phyloP scores from a whole-genome alignment of 2,113 vertebrate species.

The Macquaria ambigua region DNA sequence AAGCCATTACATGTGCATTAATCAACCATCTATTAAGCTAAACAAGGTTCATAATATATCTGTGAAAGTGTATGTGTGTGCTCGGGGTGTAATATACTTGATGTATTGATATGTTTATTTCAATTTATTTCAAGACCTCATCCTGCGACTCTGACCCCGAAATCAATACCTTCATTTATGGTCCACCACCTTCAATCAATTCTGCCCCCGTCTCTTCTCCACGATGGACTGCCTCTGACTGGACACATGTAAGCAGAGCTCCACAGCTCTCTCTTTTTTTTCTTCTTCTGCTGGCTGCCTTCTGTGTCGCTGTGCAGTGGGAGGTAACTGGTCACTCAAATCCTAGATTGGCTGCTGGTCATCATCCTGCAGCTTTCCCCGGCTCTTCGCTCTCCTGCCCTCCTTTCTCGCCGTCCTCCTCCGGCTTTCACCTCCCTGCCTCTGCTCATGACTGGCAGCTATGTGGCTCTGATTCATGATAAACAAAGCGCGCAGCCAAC shows the following conservation, averaged over 20 bases:
- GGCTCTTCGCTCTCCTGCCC: conserved; percentile 28
- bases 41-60: conserved; percentile 81
- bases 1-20: conserved; percentile 60
- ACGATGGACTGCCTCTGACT: conserved; percentile 72
- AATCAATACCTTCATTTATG: conserved; percentile 85
- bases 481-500: conserved; percentile 59
- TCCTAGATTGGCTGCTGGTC: conserved; percentile 66
- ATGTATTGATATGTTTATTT: conserved; percentile 86
- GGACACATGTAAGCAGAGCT: conserved; percentile 74
- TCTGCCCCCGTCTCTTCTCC: conserved; percentile 67
- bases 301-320: conserved; percentile 58
- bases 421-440: conserved; percentile 17
- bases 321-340: conserved; percentile 72
- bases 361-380: conserved; percentile 48
- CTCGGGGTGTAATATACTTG: conserved; percentile 79
- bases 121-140: conserved; percentile 85
- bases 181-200: conserved; percentile 84
- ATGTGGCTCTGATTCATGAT: conserved; percentile 58
- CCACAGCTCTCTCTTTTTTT: conserved; percentile 23
- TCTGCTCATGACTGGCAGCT: conserved; percentile 47
- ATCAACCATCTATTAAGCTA: conserved; percentile 75
- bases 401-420: conserved; percentile 16
- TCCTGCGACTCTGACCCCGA: conserved; percentile 80
- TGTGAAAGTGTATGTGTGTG: conserved; percentile 66
- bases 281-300: conserved; percentile 23